Evolutionary conservation across 2,797 vertebrate genomes (phyloP).

Genomic region (Limnodromus scolopaceus): DNA sequence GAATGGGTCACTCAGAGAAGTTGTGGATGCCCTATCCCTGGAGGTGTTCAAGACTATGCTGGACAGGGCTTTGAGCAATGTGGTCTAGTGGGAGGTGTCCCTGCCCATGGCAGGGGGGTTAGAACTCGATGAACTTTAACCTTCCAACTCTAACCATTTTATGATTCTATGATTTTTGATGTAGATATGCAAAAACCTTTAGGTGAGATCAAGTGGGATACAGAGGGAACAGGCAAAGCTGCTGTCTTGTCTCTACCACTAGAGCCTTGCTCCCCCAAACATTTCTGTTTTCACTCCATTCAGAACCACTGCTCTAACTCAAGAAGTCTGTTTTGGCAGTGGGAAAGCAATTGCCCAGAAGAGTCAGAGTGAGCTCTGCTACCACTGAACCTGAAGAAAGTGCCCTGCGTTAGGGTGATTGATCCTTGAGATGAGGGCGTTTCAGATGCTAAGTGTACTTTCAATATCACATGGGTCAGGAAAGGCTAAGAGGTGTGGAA

Average conservation of each 20-base stretch:
- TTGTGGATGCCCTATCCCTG: too few species aligned
- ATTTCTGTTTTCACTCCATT: neutral
- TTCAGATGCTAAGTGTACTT: slow-evolving; percentile 8
- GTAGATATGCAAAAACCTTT: neutral
- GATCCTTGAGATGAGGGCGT: neutral
- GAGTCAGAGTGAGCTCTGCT: neutral
- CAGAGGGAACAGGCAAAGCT: neutral
- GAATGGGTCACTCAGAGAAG: too few species aligned
- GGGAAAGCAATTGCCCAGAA: neutral
- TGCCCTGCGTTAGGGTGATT: neutral
- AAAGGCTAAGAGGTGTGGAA: slow-evolving; percentile 14
- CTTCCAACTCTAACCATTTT: too few species aligned
- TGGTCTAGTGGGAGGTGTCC: too few species aligned
- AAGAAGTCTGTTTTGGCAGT: neutral
- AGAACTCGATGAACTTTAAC: too few species aligned
- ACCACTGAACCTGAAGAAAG: neutral
- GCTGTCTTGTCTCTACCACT: neutral
- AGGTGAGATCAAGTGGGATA: neutral
- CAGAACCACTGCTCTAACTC: neutral
- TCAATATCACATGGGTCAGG: neutral
- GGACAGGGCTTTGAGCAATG: too few species aligned
- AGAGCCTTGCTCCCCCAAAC: neutral
- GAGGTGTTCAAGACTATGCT: too few species aligned
- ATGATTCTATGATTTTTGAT: neutral
- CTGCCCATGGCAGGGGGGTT: too few species aligned